phyloP scores from a whole-genome alignment of 2,113 vertebrate species.

The Dasyprocta punctata region DNA sequence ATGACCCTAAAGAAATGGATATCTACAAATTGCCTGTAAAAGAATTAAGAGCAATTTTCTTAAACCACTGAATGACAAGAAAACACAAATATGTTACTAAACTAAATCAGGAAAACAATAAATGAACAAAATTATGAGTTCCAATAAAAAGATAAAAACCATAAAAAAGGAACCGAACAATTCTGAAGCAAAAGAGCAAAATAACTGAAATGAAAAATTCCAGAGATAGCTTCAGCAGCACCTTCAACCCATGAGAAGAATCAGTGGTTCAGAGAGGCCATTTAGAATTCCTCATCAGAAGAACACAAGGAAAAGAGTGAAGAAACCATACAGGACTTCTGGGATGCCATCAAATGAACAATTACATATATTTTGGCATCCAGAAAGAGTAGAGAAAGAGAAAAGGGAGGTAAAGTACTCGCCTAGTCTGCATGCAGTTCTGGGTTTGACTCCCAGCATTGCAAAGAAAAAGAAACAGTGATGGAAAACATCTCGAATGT shows the following conservation, averaged over 20 bases:
- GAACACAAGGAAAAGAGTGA: not conserved
- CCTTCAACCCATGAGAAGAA: not conserved
- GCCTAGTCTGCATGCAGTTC: not conserved
- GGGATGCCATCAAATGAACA: too few species aligned
- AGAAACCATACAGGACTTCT: not conserved
- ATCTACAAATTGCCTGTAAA: not conserved
- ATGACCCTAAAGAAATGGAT: not conserved
- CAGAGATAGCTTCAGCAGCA: not conserved
- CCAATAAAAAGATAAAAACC: not conserved
- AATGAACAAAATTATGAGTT: not conserved
- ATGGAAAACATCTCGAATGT: not conserved
- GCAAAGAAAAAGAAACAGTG: not conserved
- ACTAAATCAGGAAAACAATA: not conserved
- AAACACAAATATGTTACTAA: not conserved
- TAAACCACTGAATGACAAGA: not conserved
- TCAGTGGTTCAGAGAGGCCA: not conserved
- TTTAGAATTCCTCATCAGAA: not conserved
- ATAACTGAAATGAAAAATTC: not conserved
- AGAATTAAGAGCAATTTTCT: not conserved
- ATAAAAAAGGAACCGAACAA: not conserved
- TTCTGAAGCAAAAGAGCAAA: not conserved
- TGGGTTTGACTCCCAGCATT: not conserved
- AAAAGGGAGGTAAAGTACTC: not conserved
- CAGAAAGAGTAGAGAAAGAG: not conserved
- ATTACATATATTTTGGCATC: not conserved